phyloP scores from a whole-genome alignment of 64 coral and sea anemone species.

The Astreopora myriophthalma region DNA sequence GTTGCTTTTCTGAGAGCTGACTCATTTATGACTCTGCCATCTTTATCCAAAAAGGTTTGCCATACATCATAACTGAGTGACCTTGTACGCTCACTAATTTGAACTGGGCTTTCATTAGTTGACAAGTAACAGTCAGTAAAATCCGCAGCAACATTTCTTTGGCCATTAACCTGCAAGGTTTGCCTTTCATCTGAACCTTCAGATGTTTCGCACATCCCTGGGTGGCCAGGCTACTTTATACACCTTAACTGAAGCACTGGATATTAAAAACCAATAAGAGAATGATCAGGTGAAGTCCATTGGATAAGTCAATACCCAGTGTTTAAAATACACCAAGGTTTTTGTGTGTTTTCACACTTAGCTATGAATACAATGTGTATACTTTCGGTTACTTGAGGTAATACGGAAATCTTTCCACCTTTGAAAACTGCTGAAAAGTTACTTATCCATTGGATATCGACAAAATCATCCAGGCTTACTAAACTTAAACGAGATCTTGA shows the following conservation, averaged over 20 bases:
- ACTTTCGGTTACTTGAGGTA: too few species aligned
- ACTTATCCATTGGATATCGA: too few species aligned
- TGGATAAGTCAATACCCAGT: too few species aligned
- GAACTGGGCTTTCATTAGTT: constrained; percentile 64
- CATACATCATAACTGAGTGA: constrained; percentile 54
- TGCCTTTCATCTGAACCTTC: neutral
- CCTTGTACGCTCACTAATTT: constrained; percentile 77
- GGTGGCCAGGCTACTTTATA: neutral
- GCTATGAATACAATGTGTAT: too few species aligned
- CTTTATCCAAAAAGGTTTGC: constrained; percentile 75
- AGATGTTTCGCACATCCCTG: constrained; percentile 14
- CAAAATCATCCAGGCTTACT: too few species aligned
- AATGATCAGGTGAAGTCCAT: too few species aligned
- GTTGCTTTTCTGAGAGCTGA: constrained; percentile 73
- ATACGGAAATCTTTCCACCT: too few species aligned
- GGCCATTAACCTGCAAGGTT: neutral
- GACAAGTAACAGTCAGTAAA: neutral
- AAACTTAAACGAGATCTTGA: too few species aligned
- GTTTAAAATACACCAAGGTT: too few species aligned
- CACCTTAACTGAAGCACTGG: neutral
- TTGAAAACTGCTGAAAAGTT: too few species aligned
- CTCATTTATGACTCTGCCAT: constrained; percentile 87
- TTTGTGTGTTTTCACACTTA: too few species aligned
- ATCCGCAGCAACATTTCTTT: neutral
- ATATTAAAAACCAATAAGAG: neutral